Percentiles rank a stretch among this genome's conserved stretches.
phyloP scores from a whole-genome alignment of 1,140 invertebrate species.

The Pseudomyrmex cubaensis region DNA sequence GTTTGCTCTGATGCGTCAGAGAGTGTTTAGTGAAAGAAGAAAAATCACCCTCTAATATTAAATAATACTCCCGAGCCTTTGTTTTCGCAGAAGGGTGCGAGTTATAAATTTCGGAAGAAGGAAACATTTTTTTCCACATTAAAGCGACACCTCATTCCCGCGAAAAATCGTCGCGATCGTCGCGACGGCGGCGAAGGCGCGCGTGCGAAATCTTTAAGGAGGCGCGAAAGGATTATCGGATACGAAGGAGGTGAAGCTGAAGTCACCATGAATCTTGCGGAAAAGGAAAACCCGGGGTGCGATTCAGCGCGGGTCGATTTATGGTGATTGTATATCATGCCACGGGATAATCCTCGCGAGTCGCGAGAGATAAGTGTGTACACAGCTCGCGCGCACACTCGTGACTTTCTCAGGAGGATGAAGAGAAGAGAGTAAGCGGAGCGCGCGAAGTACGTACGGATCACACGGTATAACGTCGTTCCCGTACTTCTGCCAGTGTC shows the following conservation, averaged over 20 bases:
- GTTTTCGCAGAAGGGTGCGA: not conserved
- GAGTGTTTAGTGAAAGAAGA: not conserved
- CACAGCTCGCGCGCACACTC: slow-evolving; percentile 64
- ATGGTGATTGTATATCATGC: slow-evolving; percentile 77
- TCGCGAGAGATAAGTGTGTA: slow-evolving; percentile 59
- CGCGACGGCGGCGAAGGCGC: not conserved
- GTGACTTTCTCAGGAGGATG: slow-evolving; percentile 71
- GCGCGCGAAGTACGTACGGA: not conserved
- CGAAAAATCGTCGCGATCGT: slow-evolving; percentile 29
- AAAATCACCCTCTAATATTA: slow-evolving; percentile 9
- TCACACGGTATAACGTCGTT: slow-evolving; percentile 27
- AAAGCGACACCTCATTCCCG: slow-evolving; percentile 6
- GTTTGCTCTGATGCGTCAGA: not conserved
- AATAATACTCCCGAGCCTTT: slow-evolving; percentile 1
- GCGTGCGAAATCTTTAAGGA: not conserved
- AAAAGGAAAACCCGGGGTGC: not conserved
- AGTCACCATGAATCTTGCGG: slow-evolving; percentile 48
- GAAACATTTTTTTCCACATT: slow-evolving; percentile 40
- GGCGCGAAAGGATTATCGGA: slow-evolving; percentile 64
- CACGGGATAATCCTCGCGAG: slow-evolving; percentile 77
- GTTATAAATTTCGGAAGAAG: slow-evolving; percentile 25
- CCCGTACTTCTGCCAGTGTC: not conserved
- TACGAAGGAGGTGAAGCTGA: slow-evolving; percentile 43
- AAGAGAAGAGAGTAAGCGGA: slow-evolving; percentile 7
- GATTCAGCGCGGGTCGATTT: slow-evolving; percentile 74